Conservation (phyloP, 2,888 invertebrate genomes). For the Heteromurus nitidus region DNA sequence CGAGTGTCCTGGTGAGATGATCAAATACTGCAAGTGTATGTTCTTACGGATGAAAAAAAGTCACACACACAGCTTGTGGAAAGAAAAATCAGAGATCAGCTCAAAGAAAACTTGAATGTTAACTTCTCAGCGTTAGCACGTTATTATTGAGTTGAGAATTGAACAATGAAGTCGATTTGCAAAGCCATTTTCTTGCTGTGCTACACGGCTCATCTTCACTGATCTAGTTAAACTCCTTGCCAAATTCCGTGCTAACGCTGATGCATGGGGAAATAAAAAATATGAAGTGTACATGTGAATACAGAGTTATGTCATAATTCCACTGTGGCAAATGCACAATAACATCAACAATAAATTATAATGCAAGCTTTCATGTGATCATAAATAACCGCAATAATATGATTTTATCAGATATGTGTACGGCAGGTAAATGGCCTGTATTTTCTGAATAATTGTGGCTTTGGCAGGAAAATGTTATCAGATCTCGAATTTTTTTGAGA, state of each 20-base stretch:
- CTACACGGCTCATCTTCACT: neutral
- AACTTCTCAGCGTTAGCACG: neutral
- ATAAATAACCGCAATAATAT: no score
- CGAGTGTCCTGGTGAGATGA: slow-evolving; percentile 27
- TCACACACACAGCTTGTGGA: neutral
- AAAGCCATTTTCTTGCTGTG: neutral
- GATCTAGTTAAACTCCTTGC: slow-evolving; percentile 13
- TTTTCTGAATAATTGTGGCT: no score
- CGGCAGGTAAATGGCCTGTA: no score
- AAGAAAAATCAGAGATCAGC: slow-evolving; percentile 7
- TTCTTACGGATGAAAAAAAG: neutral
- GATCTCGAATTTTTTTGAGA: no score
- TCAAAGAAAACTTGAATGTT: slow-evolving; percentile 25
- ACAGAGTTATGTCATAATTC: neutral
- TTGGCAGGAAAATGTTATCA: no score
- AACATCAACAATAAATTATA: neutral
- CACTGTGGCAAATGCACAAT: neutral
- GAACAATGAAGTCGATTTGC: slow-evolving; percentile 21
- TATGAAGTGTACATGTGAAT: neutral
- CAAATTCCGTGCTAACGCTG: neutral
- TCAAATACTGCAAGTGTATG: slow-evolving; percentile 17
- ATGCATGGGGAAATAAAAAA: neutral
- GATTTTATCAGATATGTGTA: no score
- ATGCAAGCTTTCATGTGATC: no score
- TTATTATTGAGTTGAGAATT: neutral